phyloP scores from a whole-genome alignment of 2,113 vertebrate genomes.

The Hylia prasina region DNA sequence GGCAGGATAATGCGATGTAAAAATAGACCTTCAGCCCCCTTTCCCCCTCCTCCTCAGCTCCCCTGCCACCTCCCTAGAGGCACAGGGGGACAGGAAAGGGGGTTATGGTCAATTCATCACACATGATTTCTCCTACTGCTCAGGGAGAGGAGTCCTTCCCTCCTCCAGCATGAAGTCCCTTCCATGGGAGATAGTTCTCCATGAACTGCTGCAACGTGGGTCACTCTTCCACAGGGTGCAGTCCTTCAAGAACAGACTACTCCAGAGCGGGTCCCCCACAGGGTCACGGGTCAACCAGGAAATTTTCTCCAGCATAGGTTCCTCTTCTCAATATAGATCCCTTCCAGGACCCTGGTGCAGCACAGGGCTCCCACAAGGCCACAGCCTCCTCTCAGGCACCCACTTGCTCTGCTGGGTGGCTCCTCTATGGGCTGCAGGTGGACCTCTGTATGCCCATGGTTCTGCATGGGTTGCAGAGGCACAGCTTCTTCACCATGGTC shows the following conservation, averaged over 20 bases:
- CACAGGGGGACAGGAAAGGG: neutral
- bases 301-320: neutral
- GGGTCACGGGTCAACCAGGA: neutral
- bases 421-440: neutral
- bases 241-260: neutral
- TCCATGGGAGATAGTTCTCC: neutral
- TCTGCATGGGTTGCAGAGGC: neutral
- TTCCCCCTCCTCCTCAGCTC: neutral
- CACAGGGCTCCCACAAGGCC: rapidly evolving
- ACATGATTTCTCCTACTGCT: neutral
- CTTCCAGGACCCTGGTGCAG: neutral
- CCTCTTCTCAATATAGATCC: neutral
- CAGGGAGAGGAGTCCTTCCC: neutral
- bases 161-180: rapidly evolving
- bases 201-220: neutral
- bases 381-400: neutral
- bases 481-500: neutral
- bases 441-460: neutral
- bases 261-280: too few relatives aligned
- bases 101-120: neutral
- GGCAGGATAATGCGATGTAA: neutral
- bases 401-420: neutral
- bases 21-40: neutral
- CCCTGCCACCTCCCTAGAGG: rapidly evolving
- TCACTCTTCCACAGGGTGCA: neutral